phyloP scores from a whole-genome alignment of 2,888 invertebrate genomes.

The Amblyjoppa fuscipennis region DNA sequence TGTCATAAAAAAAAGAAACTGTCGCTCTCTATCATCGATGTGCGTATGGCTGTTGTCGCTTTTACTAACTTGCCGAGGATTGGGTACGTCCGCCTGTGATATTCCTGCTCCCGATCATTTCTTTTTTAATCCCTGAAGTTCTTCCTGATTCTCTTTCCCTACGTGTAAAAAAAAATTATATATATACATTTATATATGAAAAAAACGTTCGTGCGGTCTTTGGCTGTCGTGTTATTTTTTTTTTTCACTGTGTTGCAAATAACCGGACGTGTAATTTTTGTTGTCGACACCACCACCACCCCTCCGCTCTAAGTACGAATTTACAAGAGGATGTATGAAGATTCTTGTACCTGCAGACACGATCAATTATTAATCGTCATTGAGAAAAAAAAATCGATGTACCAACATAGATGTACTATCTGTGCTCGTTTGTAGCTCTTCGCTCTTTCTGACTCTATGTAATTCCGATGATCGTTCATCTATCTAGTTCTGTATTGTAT shows the following conservation, averaged over 20 bases:
- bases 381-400: constrained; percentile 39
- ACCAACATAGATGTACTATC: constrained; percentile 53
- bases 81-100: background rate
- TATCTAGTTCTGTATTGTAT: constrained; percentile 40
- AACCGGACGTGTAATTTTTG: constrained; percentile 21
- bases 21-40: constrained; percentile 56
- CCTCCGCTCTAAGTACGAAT: background rate
- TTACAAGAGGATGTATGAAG: constrained; percentile 20
- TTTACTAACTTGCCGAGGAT: constrained; percentile 39
- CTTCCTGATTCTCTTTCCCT: background rate
- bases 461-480: constrained; percentile 13
- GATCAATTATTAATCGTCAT: background rate
- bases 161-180: background rate
- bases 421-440: constrained; percentile 63
- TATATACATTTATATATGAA: background rate
- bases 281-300: background rate
- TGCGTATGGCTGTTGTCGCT: constrained; percentile 64
- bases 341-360: constrained; percentile 5
- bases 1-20: constrained; percentile 8
- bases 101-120: background rate
- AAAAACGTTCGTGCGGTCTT: constrained; percentile 27
- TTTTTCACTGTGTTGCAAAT: constrained; percentile 41
- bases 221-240: constrained; percentile 59
- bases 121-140: background rate
- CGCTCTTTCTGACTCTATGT: constrained; percentile 51